phyloP scores from a whole-genome alignment of 2,797 vertebrate species.

The Esox lucius region DNA sequence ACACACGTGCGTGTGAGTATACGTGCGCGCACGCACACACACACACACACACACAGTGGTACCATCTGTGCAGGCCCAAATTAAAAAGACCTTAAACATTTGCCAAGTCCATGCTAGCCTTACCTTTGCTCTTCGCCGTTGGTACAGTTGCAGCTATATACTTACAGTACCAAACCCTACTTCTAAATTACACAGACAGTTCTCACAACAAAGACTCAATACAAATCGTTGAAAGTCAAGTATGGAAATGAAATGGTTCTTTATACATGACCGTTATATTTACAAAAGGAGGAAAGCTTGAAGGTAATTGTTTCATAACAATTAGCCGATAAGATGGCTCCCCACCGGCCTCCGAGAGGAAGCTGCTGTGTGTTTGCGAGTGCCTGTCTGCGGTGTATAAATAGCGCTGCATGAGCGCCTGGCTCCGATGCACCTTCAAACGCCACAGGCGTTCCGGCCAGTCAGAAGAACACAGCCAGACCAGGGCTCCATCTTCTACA shows the following conservation, averaged over 20 bases:
- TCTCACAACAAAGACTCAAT: background rate
- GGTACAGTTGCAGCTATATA: background rate
- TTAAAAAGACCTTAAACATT: background rate
- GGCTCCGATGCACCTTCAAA: background rate
- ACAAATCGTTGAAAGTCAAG: background rate
- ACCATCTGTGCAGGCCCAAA: background rate
- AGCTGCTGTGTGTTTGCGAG: background rate
- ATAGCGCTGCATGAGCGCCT: background rate
- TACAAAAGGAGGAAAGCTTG: background rate
- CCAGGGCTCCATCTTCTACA: constrained; percentile 8
- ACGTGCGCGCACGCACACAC: constrained; percentile 4
- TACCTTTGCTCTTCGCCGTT: background rate
- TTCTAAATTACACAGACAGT: background rate
- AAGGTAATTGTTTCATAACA: background rate
- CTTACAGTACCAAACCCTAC: background rate
- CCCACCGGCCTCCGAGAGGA: background rate
- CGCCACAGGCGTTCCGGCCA: constrained; percentile 6
- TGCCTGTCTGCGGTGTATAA: background rate
- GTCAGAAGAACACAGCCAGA: constrained; percentile 1
- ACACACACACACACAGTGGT: background rate
- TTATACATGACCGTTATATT: background rate
- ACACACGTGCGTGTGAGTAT: constrained; percentile 4
- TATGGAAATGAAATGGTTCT: background rate
- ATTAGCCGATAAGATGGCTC: background rate
- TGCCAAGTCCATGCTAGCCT: background rate